phyloP scores from a whole-genome alignment of 2,888 invertebrate species.

The Odontothrips loti region DNA sequence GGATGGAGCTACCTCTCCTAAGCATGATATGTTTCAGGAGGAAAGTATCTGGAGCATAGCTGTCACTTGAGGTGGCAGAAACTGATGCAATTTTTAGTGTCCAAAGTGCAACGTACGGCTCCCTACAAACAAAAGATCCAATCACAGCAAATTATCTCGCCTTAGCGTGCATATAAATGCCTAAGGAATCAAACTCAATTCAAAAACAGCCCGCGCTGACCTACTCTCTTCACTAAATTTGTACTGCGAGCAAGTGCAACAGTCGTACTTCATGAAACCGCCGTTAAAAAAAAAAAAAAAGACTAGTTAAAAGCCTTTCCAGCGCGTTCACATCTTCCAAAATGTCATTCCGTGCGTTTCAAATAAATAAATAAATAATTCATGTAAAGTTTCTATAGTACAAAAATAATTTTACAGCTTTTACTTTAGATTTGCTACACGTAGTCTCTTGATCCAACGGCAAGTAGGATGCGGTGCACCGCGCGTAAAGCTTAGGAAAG shows the following conservation, averaged over 20 bases:
- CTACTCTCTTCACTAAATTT: conserved; percentile 20
- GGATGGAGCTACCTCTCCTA: no score
- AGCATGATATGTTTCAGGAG: no score
- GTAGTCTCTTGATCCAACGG: neutral
- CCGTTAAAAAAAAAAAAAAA: neutral
- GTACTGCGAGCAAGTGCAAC: conserved; percentile 24
- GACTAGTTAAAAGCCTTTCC: neutral
- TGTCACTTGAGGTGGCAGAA: no score
- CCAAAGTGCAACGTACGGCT: neutral
- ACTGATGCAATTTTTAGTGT: neutral
- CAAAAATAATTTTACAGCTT: conserved; percentile 24
- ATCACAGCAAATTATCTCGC: neutral
- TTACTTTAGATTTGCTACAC: neutral
- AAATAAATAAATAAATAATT: conserved; percentile 26
- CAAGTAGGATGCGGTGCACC: neutral
- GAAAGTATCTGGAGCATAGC: no score
- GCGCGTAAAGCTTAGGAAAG: neutral
- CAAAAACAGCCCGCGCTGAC: neutral
- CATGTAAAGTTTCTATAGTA: conserved; percentile 21
- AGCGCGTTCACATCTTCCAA: neutral
- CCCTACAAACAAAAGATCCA: neutral
- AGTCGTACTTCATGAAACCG: neutral
- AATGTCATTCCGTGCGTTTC: conserved; percentile 22
- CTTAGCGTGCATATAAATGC: neutral
- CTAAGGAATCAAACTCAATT: neutral